Evolutionary conservation across 1,140 invertebrate species (phyloP).

Genomic region (Metopolophium dirhodum): DNA sequence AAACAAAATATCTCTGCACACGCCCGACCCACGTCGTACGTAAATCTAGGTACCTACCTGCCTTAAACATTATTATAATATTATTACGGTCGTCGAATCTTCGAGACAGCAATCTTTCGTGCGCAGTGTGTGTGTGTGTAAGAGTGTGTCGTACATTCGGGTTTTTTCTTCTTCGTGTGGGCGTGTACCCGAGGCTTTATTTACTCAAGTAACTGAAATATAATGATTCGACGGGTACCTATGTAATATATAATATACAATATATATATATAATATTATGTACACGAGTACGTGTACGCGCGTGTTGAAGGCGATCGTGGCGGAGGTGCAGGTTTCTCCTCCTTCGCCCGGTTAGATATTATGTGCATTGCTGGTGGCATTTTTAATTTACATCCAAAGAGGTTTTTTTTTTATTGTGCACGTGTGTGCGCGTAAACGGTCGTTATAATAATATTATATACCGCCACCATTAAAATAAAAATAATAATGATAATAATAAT

Average conservation of each 20-base stretch:
- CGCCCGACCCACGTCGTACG: not conserved
- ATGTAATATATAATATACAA: not conserved
- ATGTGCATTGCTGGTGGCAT: slow-evolving; percentile 34
- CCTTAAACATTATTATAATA: not conserved
- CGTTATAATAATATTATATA: slow-evolving; percentile 2
- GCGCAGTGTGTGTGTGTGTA: no score
- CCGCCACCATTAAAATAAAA: not conserved
- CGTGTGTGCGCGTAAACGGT: not conserved
- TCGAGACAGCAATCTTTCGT: not conserved
- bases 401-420: not conserved
- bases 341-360: not conserved
- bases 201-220: slow-evolving; percentile 48
- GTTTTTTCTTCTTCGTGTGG: not conserved
- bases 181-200: slow-evolving; percentile 50
- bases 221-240: slow-evolving; percentile 22
- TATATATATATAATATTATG: not conserved
- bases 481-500: slow-evolving; percentile 17
- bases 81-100: not conserved
- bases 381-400: slow-evolving; percentile 43
- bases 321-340: not conserved
- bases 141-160: not conserved
- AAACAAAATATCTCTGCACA: not conserved
- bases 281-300: not conserved
- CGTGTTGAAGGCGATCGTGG: not conserved
- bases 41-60: not conserved